Evolutionary conservation across 2,113 vertebrate genomes (phyloP).

Genomic region (Pagrus major): DNA sequence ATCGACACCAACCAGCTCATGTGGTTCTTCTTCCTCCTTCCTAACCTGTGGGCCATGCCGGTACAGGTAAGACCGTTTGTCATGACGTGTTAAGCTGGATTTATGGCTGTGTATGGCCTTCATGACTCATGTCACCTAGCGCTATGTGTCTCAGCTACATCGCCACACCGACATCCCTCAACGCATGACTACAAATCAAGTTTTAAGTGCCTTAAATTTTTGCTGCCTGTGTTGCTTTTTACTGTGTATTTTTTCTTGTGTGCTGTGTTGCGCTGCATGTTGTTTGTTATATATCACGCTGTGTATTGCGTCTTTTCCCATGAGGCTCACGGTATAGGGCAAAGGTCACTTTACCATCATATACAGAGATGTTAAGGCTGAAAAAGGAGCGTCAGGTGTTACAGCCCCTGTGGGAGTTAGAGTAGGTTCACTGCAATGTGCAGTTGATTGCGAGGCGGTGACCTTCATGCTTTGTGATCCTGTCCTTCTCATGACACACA

Average conservation of each 20-base stretch:
- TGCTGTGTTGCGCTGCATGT: neutral
- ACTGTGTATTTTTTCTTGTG: neutral
- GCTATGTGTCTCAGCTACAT: no score
- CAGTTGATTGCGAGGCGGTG: neutral
- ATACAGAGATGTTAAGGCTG: constrained; percentile 1
- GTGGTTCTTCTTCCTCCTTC: constrained; percentile 99
- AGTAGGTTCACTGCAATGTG: constrained; percentile 10
- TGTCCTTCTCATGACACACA: neutral
- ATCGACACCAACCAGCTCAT: constrained; percentile 98
- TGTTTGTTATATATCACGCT: neutral
- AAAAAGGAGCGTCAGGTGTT: constrained; percentile 5
- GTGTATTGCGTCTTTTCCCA: neutral
- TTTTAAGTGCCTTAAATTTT: neutral
- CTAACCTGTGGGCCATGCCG: constrained; percentile 99
- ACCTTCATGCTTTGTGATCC: constrained; percentile 4
- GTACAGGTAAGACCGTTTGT: constrained; percentile 89
- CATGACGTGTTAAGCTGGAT: neutral
- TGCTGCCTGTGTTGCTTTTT: neutral
- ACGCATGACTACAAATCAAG: neutral
- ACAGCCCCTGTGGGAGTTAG: neutral
- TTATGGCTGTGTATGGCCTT: no score
- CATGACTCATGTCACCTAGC: no score
- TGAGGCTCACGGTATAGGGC: neutral
- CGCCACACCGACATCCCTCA: no score
- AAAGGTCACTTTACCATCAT: neutral